Evolutionary conservation across 2,113 vertebrate genomes (phyloP), one percentile per base, ranked within the genome.

Genomic region (Corythaixoides concolor): DNA sequence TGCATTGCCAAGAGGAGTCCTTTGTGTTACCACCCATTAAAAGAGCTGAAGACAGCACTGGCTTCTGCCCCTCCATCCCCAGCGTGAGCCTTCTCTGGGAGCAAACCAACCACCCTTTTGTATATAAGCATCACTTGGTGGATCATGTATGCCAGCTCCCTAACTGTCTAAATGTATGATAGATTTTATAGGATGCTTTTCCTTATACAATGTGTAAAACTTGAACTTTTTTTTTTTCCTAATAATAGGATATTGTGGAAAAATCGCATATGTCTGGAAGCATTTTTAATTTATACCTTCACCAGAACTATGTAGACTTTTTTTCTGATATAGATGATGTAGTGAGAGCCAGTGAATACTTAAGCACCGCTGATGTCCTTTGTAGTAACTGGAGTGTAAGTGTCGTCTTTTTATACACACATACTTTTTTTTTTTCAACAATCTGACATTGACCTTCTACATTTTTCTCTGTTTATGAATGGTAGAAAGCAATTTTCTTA

Each of bases 291-390:
- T 98, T 99, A 15, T 99, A 99, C 97, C 99, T 99, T 84, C 99
- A 99, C 80, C 99, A 99, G 97, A 99, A 99, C 98, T 99, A 99
- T 43, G 4, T 99, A 93, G 99, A 99, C 94, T 99, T 99, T 95
- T 99, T 99, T 95, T 95, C 97, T 30, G 98, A 99, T 33, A 76
- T 99, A 94, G 99, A 99, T 64, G 99, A 99, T 77, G 96, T 99
- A 64, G 98, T 98, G 8, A 97, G 98, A 97, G 99, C 99, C 97
- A 99, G 98, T 97, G 98, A 99, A 85, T 99, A 99, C 89, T 86
- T 99, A 75, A 99, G 99, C 83, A 98, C 98, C n/a, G 99, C 99
- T 12, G 99, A 99, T 94, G 97, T 98, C 80, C 98, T 99, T 53
- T 98, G 98, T 37, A 97, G 98, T 60, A 98, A 99, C 22, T 99